A percentile compares a stretch with the other conserved stretches of the same genome.
Evolutionary conservation across 2,113 vertebrate species (phyloP).

Genomic region (Holacanthus passer): DNA sequence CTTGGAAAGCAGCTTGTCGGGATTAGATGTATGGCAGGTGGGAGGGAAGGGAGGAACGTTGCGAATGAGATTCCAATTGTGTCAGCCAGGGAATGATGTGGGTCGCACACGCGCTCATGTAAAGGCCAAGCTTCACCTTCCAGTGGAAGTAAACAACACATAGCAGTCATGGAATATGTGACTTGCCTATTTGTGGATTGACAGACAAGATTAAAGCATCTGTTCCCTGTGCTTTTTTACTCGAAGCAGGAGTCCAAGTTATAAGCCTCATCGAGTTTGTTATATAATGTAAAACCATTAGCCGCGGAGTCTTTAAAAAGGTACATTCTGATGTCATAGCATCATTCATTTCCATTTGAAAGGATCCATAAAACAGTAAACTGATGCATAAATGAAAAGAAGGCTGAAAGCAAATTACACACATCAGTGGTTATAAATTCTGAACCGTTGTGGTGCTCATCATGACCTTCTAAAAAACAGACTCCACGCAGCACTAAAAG

Average conservation of each 20-base stretch:
- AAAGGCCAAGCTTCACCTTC: constrained; percentile 32
- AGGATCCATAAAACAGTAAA: background rate
- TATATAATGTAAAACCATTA: constrained; percentile 18
- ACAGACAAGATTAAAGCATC: constrained; percentile 20
- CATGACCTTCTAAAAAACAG: background rate
- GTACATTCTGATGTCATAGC: background rate
- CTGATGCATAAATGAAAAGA: background rate
- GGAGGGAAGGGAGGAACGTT: constrained; percentile 48
- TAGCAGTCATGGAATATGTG: constrained; percentile 29
- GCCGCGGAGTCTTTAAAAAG: background rate
- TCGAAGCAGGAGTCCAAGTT: background rate
- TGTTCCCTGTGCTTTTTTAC: constrained; percentile 16
- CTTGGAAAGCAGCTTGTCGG: constrained; percentile 14
- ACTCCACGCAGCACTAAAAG: background rate
- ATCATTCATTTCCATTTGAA: background rate
- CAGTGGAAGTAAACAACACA: constrained; percentile 48
- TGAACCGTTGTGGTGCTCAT: background rate
- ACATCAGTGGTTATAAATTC: background rate
- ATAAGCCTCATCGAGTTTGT: constrained; percentile 7
- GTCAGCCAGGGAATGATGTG: constrained; percentile 24
- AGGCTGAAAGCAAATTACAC: background rate
- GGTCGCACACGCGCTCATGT: constrained; percentile 26
- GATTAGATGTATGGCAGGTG: constrained; percentile 14
- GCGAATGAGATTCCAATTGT: constrained; percentile 43
- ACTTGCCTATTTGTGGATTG: constrained; percentile 29